Base-by-base conservation (phyloP, 2,113 vertebrate genomes). In the Aphyosemion australe region DNA sequence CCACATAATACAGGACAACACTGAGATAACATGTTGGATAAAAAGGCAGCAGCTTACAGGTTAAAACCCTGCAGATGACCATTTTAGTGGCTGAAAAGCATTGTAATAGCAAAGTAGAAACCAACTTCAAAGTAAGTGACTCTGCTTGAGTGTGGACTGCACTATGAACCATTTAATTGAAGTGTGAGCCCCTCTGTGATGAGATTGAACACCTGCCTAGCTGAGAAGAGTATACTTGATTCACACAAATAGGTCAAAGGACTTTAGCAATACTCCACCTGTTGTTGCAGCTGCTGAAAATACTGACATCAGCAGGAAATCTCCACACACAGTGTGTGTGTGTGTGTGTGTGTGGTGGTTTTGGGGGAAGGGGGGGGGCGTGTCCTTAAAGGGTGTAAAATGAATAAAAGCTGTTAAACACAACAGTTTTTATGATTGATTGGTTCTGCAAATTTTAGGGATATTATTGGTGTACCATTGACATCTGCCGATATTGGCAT, bases 171-270 rank as follows among this genome's bases (percentile, higher is more conserved):
- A 14, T 61, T 46, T 61, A 59, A 59, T 31, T 31, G 45, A 26
- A n/a, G 46, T 59, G 19, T 31, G n/a, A 46, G 42, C 42, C 9
- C 21, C 18, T 31, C 42, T 46, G 57, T 20, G 14, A 45, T 41
- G 45, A 59, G 19, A 11, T 20, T 59, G 41, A 59, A 59, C 9
- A 26, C 43, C 34, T 39, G 32, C n/a, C 34, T 39, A 20, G 39
- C 39, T 15, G 39, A 18, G n/a, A 26, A 61, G 26, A 34, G 12
- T 61, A 47, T 61, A 47, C 47, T 61, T 47, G 26, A 61, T 47
- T 47, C 43, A 32, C 43, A 19, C 43, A 26, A 32, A 47, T 14
- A 60, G 20, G 42, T 6, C 31, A 26, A 2, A 42, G 45, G 14
- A 5, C 20, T 12, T 26, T 46, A 45, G 31, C 4, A 7, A 13